Evolutionary conservation across 2,888 invertebrate genomes (phyloP).

Genomic region (Luperina testacea): DNA sequence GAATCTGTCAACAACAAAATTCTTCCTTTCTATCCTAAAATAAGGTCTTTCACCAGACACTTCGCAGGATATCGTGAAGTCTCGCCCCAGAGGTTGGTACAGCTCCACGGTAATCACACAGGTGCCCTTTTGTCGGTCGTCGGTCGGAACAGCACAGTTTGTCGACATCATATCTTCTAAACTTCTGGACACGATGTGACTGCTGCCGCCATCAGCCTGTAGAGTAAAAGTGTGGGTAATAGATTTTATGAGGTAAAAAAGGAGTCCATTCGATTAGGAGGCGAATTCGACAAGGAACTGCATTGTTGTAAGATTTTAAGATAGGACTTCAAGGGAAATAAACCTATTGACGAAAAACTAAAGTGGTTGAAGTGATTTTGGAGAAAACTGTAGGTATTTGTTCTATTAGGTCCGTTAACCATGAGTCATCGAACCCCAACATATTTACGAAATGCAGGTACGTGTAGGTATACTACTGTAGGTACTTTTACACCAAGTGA

Average conservation of each 20-base stretch:
- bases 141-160: constrained; percentile 70
- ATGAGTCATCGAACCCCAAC: background rate
- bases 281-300: background rate
- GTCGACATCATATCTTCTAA: constrained; percentile 71
- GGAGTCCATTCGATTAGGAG: background rate
- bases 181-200: constrained; percentile 62
- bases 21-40: constrained; percentile 75
- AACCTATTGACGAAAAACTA: background rate
- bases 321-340: background rate
- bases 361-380: background rate
- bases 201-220: constrained; percentile 67
- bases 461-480: background rate
- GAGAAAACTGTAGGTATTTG: background rate
- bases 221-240: background rate
- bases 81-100: constrained; percentile 68
- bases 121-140: constrained; percentile 67
- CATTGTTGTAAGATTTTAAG: background rate
- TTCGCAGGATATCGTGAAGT: constrained; percentile 77
- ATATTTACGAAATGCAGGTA: too few species aligned
- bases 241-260: background rate
- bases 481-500: background rate
- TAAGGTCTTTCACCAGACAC: constrained; percentile 83
- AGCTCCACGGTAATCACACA: constrained; percentile 76
- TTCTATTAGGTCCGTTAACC: background rate
- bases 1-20: constrained; percentile 72